A percentile compares a stretch with the other conserved stretches of the same genome.
phyloP scores from a whole-genome alignment of 2,888 invertebrate species.

The Mythimna vitellina region DNA sequence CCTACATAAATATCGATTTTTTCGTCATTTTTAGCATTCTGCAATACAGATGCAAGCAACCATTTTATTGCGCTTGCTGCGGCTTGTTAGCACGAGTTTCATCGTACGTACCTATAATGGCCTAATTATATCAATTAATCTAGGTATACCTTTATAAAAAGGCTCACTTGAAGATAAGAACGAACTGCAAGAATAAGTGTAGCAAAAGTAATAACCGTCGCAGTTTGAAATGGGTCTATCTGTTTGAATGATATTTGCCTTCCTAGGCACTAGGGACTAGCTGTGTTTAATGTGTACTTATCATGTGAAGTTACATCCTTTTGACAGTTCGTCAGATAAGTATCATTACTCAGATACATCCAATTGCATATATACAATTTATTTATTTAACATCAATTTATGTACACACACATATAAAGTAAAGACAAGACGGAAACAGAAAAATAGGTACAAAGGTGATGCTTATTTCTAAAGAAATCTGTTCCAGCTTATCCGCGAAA shows the following conservation, averaged over 20 bases:
- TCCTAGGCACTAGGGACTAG: background rate
- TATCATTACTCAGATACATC: background rate
- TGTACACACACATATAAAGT: too few species aligned
- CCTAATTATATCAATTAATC: conserved; percentile 64
- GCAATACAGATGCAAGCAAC: conserved; percentile 51
- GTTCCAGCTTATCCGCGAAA: background rate
- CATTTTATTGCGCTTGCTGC: conserved; percentile 57
- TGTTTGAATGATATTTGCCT: conserved; percentile 8
- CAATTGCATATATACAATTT: background rate
- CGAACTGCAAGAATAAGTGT: conserved; percentile 21
- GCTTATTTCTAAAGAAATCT: too few species aligned
- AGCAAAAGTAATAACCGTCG: conserved; percentile 26
- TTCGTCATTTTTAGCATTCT: conserved; percentile 68
- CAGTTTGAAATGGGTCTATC: conserved; percentile 25
- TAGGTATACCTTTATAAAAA: conserved; percentile 46
- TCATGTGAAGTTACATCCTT: background rate
- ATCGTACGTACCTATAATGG: conserved; percentile 59
- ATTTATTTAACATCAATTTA: too few species aligned
- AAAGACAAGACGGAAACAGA: too few species aligned
- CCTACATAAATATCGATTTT: conserved; percentile 69
- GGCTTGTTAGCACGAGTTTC: conserved; percentile 63
- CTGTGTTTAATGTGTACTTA: background rate
- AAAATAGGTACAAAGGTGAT: too few species aligned
- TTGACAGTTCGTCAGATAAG: background rate
- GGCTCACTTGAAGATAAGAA: conserved; percentile 44